A percentile compares a stretch with the other conserved stretches of the same genome.
These are phyloP conservation scores for Chaetops frenatus DNA, from an alignment of 2,113 vertebrate genomes.

Conservation along the genomic window DNA sequence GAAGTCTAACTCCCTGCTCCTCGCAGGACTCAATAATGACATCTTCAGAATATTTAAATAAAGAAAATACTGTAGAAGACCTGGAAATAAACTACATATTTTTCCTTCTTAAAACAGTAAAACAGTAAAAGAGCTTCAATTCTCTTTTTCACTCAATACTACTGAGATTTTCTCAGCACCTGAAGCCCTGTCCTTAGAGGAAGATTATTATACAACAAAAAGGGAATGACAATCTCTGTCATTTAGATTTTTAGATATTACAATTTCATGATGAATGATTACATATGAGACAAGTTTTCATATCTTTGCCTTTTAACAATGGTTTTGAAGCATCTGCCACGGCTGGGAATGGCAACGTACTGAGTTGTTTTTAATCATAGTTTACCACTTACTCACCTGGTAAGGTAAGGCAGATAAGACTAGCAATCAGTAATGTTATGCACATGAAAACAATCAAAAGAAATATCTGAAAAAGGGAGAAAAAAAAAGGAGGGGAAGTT, in stretches of 20 bases:
- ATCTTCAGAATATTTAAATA: neutral
- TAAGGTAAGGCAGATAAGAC: slow-evolving; percentile 94
- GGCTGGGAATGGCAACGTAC: neutral
- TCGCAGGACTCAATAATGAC: neutral
- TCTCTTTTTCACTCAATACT: neutral
- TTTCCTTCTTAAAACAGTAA: neutral
- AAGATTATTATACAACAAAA: neutral
- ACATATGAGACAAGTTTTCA: neutral
- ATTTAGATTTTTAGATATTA: neutral
- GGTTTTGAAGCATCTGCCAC: neutral
- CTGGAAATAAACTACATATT: neutral
- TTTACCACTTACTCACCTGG: slow-evolving; percentile 86
- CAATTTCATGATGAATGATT: neutral
- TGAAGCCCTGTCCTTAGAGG: neutral
- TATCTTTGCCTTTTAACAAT: neutral
- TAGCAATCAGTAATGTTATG: slow-evolving; percentile 91
- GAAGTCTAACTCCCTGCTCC: neutral
- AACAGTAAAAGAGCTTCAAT: neutral
- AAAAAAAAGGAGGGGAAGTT: neutral
- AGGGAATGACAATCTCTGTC: neutral
- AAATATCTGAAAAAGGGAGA: slow-evolving; percentile 80
- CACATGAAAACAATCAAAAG: slow-evolving; percentile 96
- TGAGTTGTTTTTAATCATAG: neutral
- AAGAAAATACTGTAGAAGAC: neutral
- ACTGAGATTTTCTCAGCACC: neutral